These are phyloP conservation scores for Philotrypesis tridentata DNA, from an alignment of 1,140 invertebrate species.

Conservation along the genomic window DNA sequence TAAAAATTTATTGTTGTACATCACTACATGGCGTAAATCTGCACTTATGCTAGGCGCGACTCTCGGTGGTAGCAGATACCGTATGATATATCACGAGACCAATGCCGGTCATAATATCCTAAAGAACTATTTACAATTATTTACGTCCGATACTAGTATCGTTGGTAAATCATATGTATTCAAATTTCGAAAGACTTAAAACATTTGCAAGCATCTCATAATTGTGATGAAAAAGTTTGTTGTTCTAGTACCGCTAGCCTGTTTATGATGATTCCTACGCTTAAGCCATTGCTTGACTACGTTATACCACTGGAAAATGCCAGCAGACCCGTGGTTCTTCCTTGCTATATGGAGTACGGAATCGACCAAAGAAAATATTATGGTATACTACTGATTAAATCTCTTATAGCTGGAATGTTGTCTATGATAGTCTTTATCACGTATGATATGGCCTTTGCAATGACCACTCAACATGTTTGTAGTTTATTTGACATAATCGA, in stretches of 20 bases:
- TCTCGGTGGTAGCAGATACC: too few relatives aligned
- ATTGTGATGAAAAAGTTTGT: not conserved
- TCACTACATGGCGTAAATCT: too few relatives aligned
- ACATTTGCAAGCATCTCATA: not conserved
- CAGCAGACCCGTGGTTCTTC: not conserved
- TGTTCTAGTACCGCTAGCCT: not conserved
- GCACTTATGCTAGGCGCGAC: too few relatives aligned
- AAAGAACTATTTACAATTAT: not conserved
- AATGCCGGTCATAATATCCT: too few relatives aligned
- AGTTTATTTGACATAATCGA: slow-evolving; percentile 19
- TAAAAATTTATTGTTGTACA: too few relatives aligned
- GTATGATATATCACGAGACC: too few relatives aligned
- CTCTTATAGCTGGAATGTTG: not conserved
- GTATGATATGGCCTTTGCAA: slow-evolving; percentile 28
- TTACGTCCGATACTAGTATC: too few relatives aligned
- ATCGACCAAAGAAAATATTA: slow-evolving; percentile 32
- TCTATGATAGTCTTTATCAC: not conserved
- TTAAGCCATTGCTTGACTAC: not conserved
- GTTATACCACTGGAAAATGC: not conserved
- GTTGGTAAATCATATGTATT: too few relatives aligned
- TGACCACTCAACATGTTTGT: not conserved
- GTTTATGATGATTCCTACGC: not conserved
- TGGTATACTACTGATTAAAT: not conserved
- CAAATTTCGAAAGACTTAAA: too few relatives aligned
- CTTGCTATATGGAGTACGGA: not conserved